Evolutionary conservation across 2,888 invertebrate species (phyloP).

Genomic region (Aelia acuminata): DNA sequence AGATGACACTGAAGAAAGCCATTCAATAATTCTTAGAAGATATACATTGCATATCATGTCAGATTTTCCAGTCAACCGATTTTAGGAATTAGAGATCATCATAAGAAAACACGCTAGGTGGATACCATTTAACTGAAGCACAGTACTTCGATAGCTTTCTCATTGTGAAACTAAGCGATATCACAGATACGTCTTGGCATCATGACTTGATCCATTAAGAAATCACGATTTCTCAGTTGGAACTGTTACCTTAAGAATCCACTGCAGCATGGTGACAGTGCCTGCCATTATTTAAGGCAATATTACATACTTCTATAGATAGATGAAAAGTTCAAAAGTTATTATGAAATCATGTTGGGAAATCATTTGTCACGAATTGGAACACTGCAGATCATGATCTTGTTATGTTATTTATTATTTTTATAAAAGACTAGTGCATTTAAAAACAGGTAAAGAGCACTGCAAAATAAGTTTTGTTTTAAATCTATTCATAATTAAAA

Average conservation of each 20-base stretch:
- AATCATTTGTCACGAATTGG: neutral
- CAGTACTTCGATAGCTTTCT: neutral
- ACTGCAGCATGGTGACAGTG: constrained; percentile 8
- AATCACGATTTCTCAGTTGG: constrained; percentile 30
- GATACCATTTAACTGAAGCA: neutral
- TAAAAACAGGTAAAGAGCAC: too few relatives aligned
- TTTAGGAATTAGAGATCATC: neutral
- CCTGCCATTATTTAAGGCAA: neutral
- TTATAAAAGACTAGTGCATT: neutral
- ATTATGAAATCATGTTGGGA: neutral
- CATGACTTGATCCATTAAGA: constrained; percentile 20
- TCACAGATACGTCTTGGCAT: neutral
- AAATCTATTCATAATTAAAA: too few relatives aligned
- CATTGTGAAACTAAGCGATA: neutral
- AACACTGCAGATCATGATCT: neutral
- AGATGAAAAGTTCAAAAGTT: neutral
- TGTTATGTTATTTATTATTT: neutral
- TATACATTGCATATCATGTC: neutral
- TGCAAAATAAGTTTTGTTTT: too few relatives aligned
- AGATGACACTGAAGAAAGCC: neutral
- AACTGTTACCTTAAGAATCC: neutral
- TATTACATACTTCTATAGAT: neutral
- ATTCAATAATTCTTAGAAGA: neutral
- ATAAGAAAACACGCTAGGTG: neutral
- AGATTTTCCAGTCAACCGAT: neutral